Base-by-base conservation (phyloP, 2,888 invertebrate species). In the Adelognathus sp. region DNA sequence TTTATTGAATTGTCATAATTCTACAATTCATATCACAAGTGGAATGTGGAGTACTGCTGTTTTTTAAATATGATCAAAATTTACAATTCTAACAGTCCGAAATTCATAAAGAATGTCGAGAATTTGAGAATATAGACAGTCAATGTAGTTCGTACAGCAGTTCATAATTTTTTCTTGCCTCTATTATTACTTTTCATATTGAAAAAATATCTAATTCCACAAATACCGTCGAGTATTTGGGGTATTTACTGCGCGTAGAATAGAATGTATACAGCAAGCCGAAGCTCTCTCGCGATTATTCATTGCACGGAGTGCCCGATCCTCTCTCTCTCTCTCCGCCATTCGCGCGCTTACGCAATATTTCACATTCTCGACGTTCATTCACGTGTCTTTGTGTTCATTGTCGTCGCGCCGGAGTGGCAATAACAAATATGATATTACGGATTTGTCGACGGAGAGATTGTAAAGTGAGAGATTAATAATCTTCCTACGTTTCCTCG, bases 301-400 rank as follows among this genome's bases (percentile, higher is more conserved):
- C 24, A 50, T 50, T 21, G 11, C 46, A 4, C 21, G 4, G 18
- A 18, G 46, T 46, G n/a, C n/a, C n/a, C n/a, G n/a, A 46, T 54
- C 27, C 14, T 64, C 24, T 50, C 27, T 7, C 31, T 11, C 16
- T 56, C 56, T 14, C 33, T 33, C 11, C 31, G 5, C 24, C 18
- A 21, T 46, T 36, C 54, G 27, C 29, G 50, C 24, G 21, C 24
- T 52, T 31, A 14, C 33, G 64, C 24, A 52, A 64, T 16, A 52
- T 64, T 52, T 64, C 21, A 52, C 36, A 18, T 50, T 64, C 33
- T n/a, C 46, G 33, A 36, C 46, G 33, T 14, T 24, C 24, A 36
- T 63, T 63, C 63, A 36, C 64, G 24, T 50, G 52, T 61, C 41
- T 41, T 41, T 33, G n/a, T n/a, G n/a, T 14, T 14, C 16, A 5